Conservation (phyloP, 2,888 invertebrate genomes). For the Vandiemenella viatica region DNA sequence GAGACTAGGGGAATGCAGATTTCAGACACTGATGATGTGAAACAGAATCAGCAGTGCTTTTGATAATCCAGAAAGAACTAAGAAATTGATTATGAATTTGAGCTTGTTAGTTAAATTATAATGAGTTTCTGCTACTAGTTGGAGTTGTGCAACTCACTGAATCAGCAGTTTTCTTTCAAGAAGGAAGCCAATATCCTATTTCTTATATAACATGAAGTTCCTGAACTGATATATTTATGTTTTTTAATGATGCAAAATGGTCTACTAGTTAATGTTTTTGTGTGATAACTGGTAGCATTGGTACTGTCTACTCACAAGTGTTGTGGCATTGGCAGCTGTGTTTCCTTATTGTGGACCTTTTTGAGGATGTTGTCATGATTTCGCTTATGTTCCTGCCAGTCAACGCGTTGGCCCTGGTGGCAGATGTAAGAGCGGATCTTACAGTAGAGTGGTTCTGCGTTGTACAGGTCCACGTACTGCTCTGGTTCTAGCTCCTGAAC, state of each 20-base stretch:
- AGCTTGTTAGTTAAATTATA: no score
- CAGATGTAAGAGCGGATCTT: slow-evolving; percentile 34
- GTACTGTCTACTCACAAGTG: slow-evolving; percentile 29
- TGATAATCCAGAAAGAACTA: no score
- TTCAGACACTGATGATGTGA: no score
- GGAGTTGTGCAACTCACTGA: no score
- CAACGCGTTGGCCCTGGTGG: slow-evolving; percentile 28
- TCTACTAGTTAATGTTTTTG: not conserved
- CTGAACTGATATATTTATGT: not conserved
- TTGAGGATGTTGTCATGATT: slow-evolving; percentile 29
- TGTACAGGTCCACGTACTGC: slow-evolving; percentile 27
- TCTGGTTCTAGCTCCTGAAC: slow-evolving; percentile 25
- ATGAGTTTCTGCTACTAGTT: no score
- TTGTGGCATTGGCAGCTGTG: slow-evolving; percentile 30
- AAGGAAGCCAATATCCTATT: no score
- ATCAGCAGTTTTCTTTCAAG: no score
- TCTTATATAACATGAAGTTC: not conserved
- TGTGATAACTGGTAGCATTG: not conserved
- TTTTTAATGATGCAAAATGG: not conserved
- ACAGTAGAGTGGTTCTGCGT: slow-evolving; percentile 30
- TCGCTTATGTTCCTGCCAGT: slow-evolving; percentile 31
- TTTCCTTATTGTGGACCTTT: slow-evolving; percentile 21
- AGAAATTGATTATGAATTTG: no score
- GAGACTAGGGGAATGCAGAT: no score
- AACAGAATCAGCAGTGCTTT: no score